These are phyloP conservation scores for Scaeva pyrastri DNA, from an alignment of 2,888 invertebrate genomes.

Conservation along the genomic window DNA sequence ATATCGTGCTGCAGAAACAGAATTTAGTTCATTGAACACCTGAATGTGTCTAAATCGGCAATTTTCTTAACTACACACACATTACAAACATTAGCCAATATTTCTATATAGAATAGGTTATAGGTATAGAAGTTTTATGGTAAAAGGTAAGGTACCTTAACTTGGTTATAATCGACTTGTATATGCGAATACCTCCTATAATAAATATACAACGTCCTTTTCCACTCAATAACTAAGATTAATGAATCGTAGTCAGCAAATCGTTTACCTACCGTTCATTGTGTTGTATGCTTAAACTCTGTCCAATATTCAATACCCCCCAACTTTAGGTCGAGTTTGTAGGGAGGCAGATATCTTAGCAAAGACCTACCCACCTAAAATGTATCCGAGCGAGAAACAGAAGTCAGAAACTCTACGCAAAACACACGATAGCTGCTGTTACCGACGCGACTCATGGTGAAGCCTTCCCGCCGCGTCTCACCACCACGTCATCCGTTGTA, in stretches of 20 bases:
- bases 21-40: slow-evolving; percentile 42
- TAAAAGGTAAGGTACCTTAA: neutral
- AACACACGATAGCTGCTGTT: slow-evolving; percentile 57
- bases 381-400: slow-evolving; percentile 17
- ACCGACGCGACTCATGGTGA: no score
- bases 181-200: no score
- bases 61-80: neutral
- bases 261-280: slow-evolving; percentile 59
- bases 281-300: slow-evolving; percentile 28
- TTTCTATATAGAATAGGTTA: no score
- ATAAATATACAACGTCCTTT: slow-evolving; percentile 1
- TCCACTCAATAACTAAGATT: slow-evolving; percentile 55
- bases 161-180: neutral
- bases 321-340: neutral
- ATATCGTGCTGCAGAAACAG: slow-evolving; percentile 17
- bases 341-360: no score
- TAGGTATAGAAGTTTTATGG: no score
- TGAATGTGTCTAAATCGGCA: slow-evolving; percentile 36
- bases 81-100: neutral
- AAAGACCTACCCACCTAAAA: slow-evolving; percentile 22
- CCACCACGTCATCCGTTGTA: slow-evolving; percentile 51
- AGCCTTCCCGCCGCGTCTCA: no score
- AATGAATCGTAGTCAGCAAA: slow-evolving; percentile 70
- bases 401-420: slow-evolving; percentile 58
- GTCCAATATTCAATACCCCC: slow-evolving; percentile 14